A percentile compares a stretch with the other conserved stretches of the same genome.
Conservation (phyloP, 2,888 invertebrate species). For the Rotaria magnacalcarata region DNA sequence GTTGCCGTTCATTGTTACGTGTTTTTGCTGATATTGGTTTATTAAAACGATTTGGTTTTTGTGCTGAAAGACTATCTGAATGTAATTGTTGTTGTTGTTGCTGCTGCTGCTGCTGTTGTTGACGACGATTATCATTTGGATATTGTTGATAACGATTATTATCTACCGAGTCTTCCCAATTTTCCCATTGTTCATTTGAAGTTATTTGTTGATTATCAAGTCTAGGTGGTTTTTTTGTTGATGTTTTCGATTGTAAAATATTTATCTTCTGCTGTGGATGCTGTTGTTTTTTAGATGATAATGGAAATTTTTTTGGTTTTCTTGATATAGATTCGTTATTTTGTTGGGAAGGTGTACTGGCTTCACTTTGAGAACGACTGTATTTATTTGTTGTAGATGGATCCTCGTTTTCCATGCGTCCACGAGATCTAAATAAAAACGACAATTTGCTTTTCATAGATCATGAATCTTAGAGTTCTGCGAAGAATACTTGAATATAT, state of each 20-base stretch:
- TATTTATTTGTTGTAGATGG: not conserved
- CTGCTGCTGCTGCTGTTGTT: not conserved
- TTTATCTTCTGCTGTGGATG: not conserved
- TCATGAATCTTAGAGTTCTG: too few species aligned
- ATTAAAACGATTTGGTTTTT: not conserved
- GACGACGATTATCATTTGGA: not conserved
- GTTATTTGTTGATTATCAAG: not conserved
- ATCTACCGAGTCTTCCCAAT: not conserved
- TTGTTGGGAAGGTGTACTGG: not conserved
- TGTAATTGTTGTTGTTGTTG: not conserved
- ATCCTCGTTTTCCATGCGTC: not conserved
- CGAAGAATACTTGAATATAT: too few species aligned
- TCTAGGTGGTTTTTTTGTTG: not conserved
- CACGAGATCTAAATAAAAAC: not conserved
- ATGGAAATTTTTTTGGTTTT: not conserved
- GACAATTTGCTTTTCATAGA: not conserved
- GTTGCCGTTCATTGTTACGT: not conserved
- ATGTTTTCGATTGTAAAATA: not conserved
- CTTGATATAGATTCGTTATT: not conserved
- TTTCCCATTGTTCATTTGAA: constrained; percentile 11
- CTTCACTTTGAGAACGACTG: constrained; percentile 21
- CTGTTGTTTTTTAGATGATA: not conserved
- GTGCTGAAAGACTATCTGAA: not conserved
- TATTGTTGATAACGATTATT: constrained; percentile 14
- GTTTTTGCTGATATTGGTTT: not conserved